These are phyloP conservation scores for Tupiocoris notatus DNA, from an alignment of 2,888 invertebrate species.

Conservation along the genomic window DNA sequence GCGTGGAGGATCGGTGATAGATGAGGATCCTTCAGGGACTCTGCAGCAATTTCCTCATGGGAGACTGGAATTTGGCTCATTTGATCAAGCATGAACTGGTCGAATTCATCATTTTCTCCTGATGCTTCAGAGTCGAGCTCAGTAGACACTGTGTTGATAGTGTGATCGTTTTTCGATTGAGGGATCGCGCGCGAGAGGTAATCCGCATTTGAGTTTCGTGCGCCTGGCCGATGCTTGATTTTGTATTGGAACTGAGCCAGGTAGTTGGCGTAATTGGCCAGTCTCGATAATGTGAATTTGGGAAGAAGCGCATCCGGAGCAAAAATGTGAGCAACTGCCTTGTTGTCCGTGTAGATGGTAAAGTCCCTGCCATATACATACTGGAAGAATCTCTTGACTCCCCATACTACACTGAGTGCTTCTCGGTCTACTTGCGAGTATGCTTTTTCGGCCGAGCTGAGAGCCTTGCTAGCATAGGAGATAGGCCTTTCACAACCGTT, in stretches of 20 bases:
- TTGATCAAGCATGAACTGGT: slow-evolving; percentile 3
- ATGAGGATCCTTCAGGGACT: slow-evolving; percentile 20
- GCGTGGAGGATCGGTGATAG: slow-evolving; percentile 9
- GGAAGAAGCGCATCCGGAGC: not conserved
- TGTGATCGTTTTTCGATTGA: not conserved
- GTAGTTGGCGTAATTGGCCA: slow-evolving; percentile 49
- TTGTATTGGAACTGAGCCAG: slow-evolving; percentile 11
- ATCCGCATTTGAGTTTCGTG: slow-evolving; percentile 5
- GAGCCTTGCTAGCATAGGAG: slow-evolving; percentile 52
- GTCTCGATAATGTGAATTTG: slow-evolving; percentile 52
- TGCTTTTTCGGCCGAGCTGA: slow-evolving; percentile 50
- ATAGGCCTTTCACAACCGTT: slow-evolving; percentile 53
- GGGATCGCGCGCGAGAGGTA: slow-evolving; percentile 1
- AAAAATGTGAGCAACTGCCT: not conserved
- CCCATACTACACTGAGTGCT: slow-evolving; percentile 50
- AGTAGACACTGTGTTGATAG: not conserved
- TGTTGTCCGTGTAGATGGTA: not conserved
- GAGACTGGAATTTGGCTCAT: slow-evolving; percentile 15
- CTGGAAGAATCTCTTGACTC: slow-evolving; percentile 52
- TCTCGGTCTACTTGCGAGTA: slow-evolving; percentile 51
- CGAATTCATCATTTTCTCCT: slow-evolving; percentile 1
- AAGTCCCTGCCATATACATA: slow-evolving; percentile 54
- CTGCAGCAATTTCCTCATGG: slow-evolving; percentile 21
- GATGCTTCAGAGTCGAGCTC: not conserved
- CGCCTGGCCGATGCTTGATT: not conserved